phyloP scores from a whole-genome alignment of 2,113 vertebrate genomes.

The Euleptes europaea region DNA sequence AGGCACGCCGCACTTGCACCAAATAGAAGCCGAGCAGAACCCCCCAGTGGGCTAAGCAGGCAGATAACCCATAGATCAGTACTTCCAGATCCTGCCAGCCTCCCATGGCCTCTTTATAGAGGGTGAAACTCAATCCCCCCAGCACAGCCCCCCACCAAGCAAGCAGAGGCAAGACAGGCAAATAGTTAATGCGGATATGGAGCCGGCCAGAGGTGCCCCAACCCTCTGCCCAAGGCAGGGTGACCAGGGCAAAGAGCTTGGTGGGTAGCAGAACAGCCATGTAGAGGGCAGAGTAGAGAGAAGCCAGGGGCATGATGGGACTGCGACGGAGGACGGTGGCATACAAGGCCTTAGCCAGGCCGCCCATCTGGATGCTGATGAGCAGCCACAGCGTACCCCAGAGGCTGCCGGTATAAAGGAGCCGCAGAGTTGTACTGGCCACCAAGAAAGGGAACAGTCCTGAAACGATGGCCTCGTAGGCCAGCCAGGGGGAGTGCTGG shows the following conservation, averaged over 20 bases:
- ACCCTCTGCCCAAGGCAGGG: conserved; percentile 84
- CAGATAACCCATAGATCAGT: conserved; percentile 72
- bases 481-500: conserved; percentile 91
- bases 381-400: conserved; percentile 91
- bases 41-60: conserved; percentile 80
- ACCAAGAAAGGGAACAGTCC: conserved; percentile 91
- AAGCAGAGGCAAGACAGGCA: conserved; percentile 82
- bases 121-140: conserved; percentile 75
- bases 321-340: conserved; percentile 80
- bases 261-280: conserved; percentile 88
- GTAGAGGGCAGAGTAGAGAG: conserved; percentile 86
- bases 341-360: conserved; percentile 82
- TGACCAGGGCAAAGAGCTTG: conserved; percentile 88
- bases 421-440: conserved; percentile 83
- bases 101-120: conserved; percentile 66
- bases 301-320: conserved; percentile 85
- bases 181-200: conserved; percentile 86
- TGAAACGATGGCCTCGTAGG: conserved; percentile 87
- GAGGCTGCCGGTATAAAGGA: conserved; percentile 82
- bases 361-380: conserved; percentile 86
- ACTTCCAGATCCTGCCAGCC: conserved; percentile 75
- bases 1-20: conserved; percentile 76
- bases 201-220: conserved; percentile 89
- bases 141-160: conserved; percentile 81
- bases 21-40: conserved; percentile 83